phyloP scores from a whole-genome alignment of 2,113 vertebrate species.

The Vombatus ursinus region DNA sequence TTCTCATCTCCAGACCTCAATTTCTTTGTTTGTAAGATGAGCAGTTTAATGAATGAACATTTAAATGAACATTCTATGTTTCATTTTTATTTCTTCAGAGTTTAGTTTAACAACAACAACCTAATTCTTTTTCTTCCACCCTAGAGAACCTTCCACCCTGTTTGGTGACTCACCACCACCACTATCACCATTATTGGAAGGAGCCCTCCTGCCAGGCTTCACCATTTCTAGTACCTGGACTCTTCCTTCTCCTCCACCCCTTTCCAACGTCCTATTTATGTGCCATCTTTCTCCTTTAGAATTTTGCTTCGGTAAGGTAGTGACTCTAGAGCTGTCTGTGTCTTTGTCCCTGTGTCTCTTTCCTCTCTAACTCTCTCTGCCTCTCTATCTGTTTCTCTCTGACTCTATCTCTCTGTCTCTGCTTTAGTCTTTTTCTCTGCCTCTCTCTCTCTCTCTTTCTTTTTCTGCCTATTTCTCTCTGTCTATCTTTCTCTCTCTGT shows the following conservation, averaged over 20 bases:
- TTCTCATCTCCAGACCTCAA: background rate
- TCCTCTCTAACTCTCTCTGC: background rate
- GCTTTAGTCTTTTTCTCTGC: background rate
- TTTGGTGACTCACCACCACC: background rate
- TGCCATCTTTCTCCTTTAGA: background rate
- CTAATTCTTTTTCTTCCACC: background rate
- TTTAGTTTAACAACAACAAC: background rate
- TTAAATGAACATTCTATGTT: background rate
- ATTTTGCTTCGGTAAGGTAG: background rate
- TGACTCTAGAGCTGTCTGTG: background rate
- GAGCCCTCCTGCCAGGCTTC: background rate
- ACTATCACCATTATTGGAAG: background rate
- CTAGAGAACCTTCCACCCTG: background rate
- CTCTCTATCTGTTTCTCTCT: background rate
- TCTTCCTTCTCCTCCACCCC: background rate
- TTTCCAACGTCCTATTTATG: background rate
- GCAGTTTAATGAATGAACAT: background rate
- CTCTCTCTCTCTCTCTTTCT: background rate
- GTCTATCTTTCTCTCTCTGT: too few relatives aligned
- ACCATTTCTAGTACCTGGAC: background rate
- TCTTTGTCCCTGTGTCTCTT: background rate
- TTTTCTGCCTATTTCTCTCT: background rate
- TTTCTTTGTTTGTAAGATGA: background rate
- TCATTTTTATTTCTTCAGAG: background rate
- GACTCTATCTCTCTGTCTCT: background rate